Conservation (phyloP, 2,888 invertebrate species). For the Drosophila mercatorum region DNA sequence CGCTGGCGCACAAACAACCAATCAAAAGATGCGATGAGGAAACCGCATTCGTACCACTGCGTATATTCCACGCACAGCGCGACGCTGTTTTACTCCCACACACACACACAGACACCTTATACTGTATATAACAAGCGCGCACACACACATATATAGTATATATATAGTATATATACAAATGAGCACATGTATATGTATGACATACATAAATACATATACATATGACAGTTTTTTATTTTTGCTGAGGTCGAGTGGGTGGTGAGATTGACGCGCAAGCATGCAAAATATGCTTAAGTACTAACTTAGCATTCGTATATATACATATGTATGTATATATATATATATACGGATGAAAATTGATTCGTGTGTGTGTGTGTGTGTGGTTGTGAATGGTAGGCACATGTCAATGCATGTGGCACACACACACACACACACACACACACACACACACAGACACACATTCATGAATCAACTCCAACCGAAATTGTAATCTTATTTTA, state of each 20-base stretch:
- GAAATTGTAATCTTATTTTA: too few relatives aligned
- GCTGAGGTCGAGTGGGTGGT: conserved; percentile 41
- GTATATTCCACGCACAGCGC: conserved; percentile 57
- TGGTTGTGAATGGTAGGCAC: too few relatives aligned
- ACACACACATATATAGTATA: too few relatives aligned
- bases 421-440: too few relatives aligned
- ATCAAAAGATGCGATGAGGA: conserved; percentile 69
- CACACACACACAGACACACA: too few relatives aligned
- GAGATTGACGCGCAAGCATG: conserved; percentile 8
- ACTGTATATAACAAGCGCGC: too few relatives aligned
- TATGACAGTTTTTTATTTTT: conserved; percentile 17
- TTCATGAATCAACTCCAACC: too few relatives aligned
- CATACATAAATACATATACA: neutral
- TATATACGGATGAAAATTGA: neutral
- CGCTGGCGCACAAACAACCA: conserved; percentile 66
- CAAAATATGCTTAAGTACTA: conserved; percentile 18
- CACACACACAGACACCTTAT: neutral
- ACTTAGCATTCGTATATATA: neutral
- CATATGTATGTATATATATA: too few relatives aligned
- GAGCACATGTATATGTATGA: conserved; percentile 9
- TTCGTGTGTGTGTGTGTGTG: too few relatives aligned
- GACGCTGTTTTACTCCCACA: conserved; percentile 18
- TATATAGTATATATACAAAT: neutral
- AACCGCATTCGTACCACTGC: conserved; percentile 47
- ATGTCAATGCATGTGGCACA: too few relatives aligned